These are phyloP conservation scores for Dinoponera quadriceps DNA, from an alignment of 1,140 invertebrate genomes.

Conservation along the genomic window DNA sequence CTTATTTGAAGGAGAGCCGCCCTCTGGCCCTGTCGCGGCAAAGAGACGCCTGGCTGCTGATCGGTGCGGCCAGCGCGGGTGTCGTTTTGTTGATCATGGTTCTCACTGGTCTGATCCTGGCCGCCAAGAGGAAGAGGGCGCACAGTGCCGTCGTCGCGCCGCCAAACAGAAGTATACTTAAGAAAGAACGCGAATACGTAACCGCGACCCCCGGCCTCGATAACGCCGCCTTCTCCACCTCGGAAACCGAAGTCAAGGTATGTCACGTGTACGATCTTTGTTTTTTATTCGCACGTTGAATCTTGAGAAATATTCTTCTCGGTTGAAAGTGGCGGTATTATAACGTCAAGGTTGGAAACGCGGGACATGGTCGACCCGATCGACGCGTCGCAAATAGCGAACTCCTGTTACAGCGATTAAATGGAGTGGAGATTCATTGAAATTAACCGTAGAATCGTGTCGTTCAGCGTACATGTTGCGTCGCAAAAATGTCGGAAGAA, in stretches of 20 bases:
- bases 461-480: background rate
- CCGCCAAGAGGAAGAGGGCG: slow-evolving; percentile 87
- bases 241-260: slow-evolving; percentile 81
- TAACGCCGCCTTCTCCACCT: slow-evolving; percentile 79
- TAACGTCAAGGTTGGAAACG: too few species aligned
- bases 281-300: background rate
- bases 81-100: slow-evolving; percentile 88
- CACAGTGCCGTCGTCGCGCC: slow-evolving; percentile 78
- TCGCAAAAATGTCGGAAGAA: background rate
- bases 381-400: background rate
- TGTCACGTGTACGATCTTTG: background rate
- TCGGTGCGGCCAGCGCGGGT: slow-evolving; percentile 87
- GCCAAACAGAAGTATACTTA: slow-evolving; percentile 76
- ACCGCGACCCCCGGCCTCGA: slow-evolving; percentile 74
- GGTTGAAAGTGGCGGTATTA: background rate
- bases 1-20: slow-evolving; percentile 89
- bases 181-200: slow-evolving; percentile 79
- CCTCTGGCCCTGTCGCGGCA: slow-evolving; percentile 88
- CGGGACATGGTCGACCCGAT: too few species aligned
- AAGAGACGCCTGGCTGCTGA: slow-evolving; percentile 88
- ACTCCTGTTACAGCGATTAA: background rate
- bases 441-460: background rate
- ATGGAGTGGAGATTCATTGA: background rate
- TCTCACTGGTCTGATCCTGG: slow-evolving; percentile 87
- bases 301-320: background rate